Evolutionary conservation across 2,113 vertebrate species (phyloP).

Genomic region (Elephantulus edwardii): DNA sequence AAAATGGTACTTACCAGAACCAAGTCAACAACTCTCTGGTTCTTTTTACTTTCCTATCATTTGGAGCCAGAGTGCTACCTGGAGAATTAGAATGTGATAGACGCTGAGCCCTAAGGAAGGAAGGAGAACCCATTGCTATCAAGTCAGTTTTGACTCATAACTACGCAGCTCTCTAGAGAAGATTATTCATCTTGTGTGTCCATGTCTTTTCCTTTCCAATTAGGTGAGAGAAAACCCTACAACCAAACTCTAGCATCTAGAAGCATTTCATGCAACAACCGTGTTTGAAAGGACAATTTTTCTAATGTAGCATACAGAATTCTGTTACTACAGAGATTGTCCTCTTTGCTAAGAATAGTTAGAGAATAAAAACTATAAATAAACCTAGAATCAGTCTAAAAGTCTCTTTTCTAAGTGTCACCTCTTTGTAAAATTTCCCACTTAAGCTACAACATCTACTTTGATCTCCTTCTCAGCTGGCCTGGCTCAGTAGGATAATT

Average conservation of each 20-base stretch:
- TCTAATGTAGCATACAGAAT: neutral
- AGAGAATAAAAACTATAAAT: conserved; percentile 22
- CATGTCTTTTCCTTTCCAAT: neutral
- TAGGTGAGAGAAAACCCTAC: neutral
- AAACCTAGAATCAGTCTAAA: conserved; percentile 24
- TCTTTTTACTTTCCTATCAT: conserved; percentile 26
- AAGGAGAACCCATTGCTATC: too few species aligned
- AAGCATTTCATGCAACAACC: conserved; percentile 5
- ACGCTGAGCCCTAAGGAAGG: neutral
- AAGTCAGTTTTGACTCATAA: too few species aligned
- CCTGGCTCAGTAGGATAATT: neutral
- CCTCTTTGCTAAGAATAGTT: conserved; percentile 45
- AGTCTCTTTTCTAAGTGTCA: conserved; percentile 2
- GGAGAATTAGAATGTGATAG: neutral
- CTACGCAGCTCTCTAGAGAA: neutral
- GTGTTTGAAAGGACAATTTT: conserved; percentile 33
- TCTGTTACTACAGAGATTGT: neutral
- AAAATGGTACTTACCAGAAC: neutral
- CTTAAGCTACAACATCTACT: neutral
- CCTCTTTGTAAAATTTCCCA: conserved; percentile 47
- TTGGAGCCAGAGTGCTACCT: neutral
- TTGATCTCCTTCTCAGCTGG: conserved; percentile 28
- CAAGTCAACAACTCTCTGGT: neutral
- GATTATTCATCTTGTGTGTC: neutral
- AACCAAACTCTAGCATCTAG: neutral